These are phyloP conservation scores for Epizoanthus rinbou DNA, from an alignment of 92 coral and sea anemone species.

Conservation along the genomic window DNA sequence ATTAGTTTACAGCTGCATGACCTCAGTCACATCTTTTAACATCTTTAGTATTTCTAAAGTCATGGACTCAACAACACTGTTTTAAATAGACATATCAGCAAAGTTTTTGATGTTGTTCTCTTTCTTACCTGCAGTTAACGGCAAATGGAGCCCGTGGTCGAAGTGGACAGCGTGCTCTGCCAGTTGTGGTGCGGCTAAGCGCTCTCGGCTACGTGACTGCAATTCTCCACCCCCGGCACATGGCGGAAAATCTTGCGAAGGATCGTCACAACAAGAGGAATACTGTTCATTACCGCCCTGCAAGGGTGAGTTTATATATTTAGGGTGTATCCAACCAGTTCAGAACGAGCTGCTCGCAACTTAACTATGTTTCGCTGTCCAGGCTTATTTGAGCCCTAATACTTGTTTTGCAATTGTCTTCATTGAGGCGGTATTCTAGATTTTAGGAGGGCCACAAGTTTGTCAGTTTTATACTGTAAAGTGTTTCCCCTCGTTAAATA, in stretches of 20 bases:
- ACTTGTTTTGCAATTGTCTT: no score
- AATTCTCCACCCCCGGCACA: conserved; percentile 86
- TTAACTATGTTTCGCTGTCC: no score
- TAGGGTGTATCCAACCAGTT: neutral
- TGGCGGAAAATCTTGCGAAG: conserved; percentile 82
- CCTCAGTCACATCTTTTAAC: no score
- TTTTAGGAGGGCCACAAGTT: no score
- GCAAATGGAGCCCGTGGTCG: conserved; percentile 82
- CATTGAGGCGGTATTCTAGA: no score
- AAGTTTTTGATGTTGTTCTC: neutral
- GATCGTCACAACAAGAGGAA: conserved; percentile 82
- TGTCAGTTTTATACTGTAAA: no score
- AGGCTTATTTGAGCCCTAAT: no score
- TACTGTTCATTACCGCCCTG: conserved; percentile 80
- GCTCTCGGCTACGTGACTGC: conserved; percentile 81
- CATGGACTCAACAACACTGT: neutral
- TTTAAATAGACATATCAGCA: neutral
- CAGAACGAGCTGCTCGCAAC: no score
- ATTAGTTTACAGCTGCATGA: no score
- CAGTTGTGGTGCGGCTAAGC: conserved; percentile 85
- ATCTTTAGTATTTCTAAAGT: no score
- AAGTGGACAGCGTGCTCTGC: conserved; percentile 85
- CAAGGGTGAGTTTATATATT: conserved; percentile 51
- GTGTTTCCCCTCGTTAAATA: no score
- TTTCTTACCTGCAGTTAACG: conserved; percentile 60